These are phyloP conservation scores for Hyphantria cunea DNA, from an alignment of 1,140 invertebrate species.

Conservation along the genomic window DNA sequence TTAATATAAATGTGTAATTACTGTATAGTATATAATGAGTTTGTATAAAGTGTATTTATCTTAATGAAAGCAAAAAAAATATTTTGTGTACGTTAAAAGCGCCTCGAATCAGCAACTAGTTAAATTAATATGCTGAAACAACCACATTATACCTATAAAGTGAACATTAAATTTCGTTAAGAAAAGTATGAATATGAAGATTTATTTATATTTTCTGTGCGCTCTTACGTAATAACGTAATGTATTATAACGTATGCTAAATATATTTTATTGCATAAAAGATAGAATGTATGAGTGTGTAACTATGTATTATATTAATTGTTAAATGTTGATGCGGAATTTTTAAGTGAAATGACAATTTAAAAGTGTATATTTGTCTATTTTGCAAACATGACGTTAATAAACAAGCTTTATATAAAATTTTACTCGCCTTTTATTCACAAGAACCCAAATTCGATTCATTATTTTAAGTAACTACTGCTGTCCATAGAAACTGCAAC, in stretches of 20 bases:
- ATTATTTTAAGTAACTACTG: no score
- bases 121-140: constrained; percentile 6
- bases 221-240: constrained; percentile 4
- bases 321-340: constrained; percentile 74
- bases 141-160: constrained; percentile 4
- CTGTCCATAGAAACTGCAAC: no score
- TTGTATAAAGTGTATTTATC: constrained; percentile 30
- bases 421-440: constrained; percentile 25
- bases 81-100: constrained; percentile 16
- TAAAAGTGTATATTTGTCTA: constrained; percentile 79
- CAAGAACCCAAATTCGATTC: no score
- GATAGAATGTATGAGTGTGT: constrained; percentile 51
- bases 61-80: constrained; percentile 8
- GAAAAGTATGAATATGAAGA: not conserved
- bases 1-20: constrained; percentile 38
- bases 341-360: constrained; percentile 71
- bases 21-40: constrained; percentile 37
- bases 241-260: constrained; percentile 15
- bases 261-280: constrained; percentile 19
- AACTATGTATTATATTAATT: constrained; percentile 63
- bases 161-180: constrained; percentile 7
- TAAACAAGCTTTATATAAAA: constrained; percentile 78
- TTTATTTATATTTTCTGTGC: constrained; percentile 17
- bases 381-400: constrained; percentile 80
- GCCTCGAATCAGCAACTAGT: not conserved